Evolutionary conservation across 2,797 vertebrate species (phyloP), one percentile per base, ranked within the genome.

Genomic region (Bradypodion pumilum): DNA sequence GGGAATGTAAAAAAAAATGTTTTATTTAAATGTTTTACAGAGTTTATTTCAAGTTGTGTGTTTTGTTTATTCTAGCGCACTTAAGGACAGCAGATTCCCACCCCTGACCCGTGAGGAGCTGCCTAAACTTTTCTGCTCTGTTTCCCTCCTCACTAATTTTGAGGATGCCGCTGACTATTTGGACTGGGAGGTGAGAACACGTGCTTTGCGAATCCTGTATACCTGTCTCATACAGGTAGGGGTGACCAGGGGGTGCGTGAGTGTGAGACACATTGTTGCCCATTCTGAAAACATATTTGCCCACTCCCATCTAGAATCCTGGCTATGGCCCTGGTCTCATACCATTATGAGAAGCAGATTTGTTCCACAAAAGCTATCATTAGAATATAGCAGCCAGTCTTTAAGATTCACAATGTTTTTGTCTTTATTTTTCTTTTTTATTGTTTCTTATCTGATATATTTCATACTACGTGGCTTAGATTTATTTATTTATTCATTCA

Each of bases 141-240:
- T 97, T 94, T 97, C 96, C 94, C 96, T 97, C 94, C 96, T 97
- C 90, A 97, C 96, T 93, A 97, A 97, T 94, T 97, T 97, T 95
- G 96, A 97, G 93, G 96, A 97, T 96, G 96, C 96, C 93, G 95
- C 92, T 95, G 96, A 97, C 94, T 97, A 96, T 92, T 94, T 97
- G 95, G 96, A 97, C 95, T 97, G 96, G 96, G 96, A 97, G 96
- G 96, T 97, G 94, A 97, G 96, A 96, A 94, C 95, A 95, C 94
- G 95, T 91, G 94, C 94, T 94, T 95, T 95, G 95, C 95, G 94
- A 95, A 94, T 93, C 95, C 94, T 95, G 93, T 95, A 91, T 56
- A 15, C 52, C 52, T 56, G 52, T 56, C 16, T 19, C 52, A n/a
- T n/a, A n/a, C n/a, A n/a, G n/a, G n/a, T n/a, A n/a, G n/a, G n/a